Conservation (phyloP, 2,113 vertebrate genomes). For the Nibea albiflora region DNA sequence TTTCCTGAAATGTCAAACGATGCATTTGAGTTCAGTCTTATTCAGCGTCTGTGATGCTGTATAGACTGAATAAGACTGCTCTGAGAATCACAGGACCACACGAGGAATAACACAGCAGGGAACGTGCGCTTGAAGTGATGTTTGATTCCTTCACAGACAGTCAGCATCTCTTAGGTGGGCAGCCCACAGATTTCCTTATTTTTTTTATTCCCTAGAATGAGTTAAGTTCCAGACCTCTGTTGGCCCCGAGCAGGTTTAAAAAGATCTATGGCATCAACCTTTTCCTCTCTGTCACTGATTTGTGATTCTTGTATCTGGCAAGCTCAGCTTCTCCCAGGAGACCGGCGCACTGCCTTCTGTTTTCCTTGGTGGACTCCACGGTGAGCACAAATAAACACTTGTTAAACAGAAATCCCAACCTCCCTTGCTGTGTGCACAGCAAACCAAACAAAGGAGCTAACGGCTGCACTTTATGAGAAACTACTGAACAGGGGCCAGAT, state of each 20-base stretch:
- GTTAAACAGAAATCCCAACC: slow-evolving; percentile 65
- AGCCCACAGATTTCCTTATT: slow-evolving; percentile 2
- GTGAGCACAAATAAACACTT: slow-evolving; percentile 68
- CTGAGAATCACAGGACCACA: neutral
- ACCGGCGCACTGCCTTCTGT: slow-evolving; percentile 36
- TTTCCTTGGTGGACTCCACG: slow-evolving; percentile 49
- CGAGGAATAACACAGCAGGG: neutral
- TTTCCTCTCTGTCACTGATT: slow-evolving; percentile 52
- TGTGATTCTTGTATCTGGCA: slow-evolving; percentile 60
- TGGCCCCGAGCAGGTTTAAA: slow-evolving; percentile 39
- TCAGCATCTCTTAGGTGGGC: neutral
- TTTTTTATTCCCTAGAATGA: slow-evolving; percentile 27
- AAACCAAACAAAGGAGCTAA: slow-evolving; percentile 51
- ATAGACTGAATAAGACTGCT: neutral
- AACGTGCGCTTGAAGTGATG: neutral
- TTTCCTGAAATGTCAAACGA: neutral
- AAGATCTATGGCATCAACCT: slow-evolving; percentile 46
- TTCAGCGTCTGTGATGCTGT: neutral
- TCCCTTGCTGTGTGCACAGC: slow-evolving; percentile 34
- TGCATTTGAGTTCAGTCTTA: neutral
- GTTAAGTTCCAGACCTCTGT: slow-evolving; percentile 1
- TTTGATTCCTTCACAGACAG: neutral
- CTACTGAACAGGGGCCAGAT: slow-evolving; percentile 31
- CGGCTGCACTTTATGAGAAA: slow-evolving; percentile 41
- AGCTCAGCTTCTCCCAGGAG: slow-evolving; percentile 57